Conservation (phyloP, 2,888 invertebrate genomes). For the Exephanes ischioxanthus region DNA sequence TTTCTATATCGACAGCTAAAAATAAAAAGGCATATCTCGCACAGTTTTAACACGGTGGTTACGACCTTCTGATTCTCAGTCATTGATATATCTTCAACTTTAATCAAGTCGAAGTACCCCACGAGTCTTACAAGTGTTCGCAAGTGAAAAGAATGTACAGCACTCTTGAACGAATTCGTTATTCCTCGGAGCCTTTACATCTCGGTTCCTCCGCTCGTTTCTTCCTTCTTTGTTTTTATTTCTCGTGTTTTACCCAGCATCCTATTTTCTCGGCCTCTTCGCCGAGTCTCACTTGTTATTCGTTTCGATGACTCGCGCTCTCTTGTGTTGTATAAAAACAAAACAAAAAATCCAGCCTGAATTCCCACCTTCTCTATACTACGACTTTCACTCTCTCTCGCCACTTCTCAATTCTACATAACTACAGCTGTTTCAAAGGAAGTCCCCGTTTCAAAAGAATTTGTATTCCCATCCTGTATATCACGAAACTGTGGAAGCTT, state of each 20-base stretch:
- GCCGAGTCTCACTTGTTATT: background rate
- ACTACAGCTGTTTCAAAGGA: background rate
- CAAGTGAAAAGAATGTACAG: background rate
- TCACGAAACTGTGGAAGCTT: background rate
- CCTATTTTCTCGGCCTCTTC: conserved; percentile 2
- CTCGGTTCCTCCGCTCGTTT: conserved; percentile 1
- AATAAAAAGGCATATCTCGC: no score
- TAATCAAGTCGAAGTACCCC: conserved; percentile 11
- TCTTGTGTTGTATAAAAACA: conserved; percentile 27
- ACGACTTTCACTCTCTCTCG: background rate
- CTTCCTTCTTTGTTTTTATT: background rate
- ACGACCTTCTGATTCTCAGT: background rate
- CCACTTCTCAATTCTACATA: background rate
- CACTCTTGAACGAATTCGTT: conserved; percentile 17
- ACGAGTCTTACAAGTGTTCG: conserved; percentile 1
- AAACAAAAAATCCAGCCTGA: background rate
- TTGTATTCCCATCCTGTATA: background rate
- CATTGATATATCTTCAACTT: background rate
- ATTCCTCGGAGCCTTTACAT: background rate
- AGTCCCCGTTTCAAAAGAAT: background rate
- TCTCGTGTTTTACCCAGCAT: background rate
- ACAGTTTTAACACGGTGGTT: background rate
- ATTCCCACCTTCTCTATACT: conserved; percentile 8
- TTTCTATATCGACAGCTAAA: no score
- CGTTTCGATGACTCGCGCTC: conserved; percentile 2